Conservation (phyloP, 2,888 invertebrate genomes). For the Agriotes lineatus region DNA sequence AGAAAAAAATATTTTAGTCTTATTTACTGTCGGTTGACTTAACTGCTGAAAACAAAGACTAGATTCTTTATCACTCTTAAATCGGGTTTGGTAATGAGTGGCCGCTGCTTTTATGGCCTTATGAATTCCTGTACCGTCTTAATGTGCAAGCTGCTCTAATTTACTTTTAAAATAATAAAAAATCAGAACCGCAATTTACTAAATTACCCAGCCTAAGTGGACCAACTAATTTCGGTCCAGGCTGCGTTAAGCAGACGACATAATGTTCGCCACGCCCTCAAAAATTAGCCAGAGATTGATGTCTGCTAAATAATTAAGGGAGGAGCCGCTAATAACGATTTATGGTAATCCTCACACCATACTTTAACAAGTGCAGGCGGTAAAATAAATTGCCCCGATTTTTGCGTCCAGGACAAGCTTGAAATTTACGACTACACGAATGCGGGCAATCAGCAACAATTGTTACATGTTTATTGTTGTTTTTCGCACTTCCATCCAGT, state of each 20-base stretch:
- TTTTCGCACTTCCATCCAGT: not conserved
- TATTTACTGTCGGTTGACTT: too few relatives aligned
- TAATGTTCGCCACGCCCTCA: not conserved
- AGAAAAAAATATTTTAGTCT: too few relatives aligned
- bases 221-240: too few relatives aligned
- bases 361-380: conserved; percentile 7
- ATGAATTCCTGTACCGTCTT: too few relatives aligned
- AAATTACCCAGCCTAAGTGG: too few relatives aligned
- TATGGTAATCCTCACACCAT: conserved; percentile 4
- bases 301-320: conserved; percentile 4
- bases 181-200: too few relatives aligned
- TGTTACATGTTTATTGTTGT: not conserved
- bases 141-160: too few relatives aligned
- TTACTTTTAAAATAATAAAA: too few relatives aligned
- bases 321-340: conserved; percentile 12
- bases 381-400: conserved; percentile 14
- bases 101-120: too few relatives aligned
- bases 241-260: not conserved
- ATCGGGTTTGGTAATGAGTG: too few relatives aligned
- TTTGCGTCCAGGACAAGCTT: conserved; percentile 2
- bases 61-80: too few relatives aligned
- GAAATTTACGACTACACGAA: conserved; percentile 5
- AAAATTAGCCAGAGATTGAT: not conserved
- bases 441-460: not conserved
- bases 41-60: too few relatives aligned